Percentiles rank a stretch among this genome's conserved stretches.
Evolutionary conservation across 2,888 invertebrate genomes (phyloP).

Genomic region (Tetranychus piercei): DNA sequence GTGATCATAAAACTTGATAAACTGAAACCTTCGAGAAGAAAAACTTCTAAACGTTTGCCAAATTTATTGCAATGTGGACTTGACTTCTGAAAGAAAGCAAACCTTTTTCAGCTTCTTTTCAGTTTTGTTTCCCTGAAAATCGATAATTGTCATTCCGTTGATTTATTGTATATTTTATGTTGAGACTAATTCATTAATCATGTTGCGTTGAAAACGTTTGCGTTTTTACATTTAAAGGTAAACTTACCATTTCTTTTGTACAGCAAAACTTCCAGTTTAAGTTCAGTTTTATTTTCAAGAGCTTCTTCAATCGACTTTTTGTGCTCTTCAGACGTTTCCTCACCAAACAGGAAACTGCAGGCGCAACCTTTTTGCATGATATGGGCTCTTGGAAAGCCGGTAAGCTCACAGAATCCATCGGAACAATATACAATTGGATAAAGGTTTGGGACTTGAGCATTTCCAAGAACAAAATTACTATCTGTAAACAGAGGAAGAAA

Average conservation of each 20-base stretch:
- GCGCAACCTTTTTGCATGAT: slow-evolving; percentile 93
- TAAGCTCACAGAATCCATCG: slow-evolving; percentile 87
- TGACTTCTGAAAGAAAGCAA: no score
- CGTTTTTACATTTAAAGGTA: no score
- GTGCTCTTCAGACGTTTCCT: slow-evolving; percentile 71
- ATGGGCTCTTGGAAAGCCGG: slow-evolving; percentile 79
- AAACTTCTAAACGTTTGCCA: no score
- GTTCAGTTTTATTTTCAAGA: slow-evolving; percentile 69
- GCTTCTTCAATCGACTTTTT: slow-evolving; percentile 72
- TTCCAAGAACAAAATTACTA: slow-evolving; percentile 87
- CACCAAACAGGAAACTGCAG: slow-evolving; percentile 80
- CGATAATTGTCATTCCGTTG: no score
- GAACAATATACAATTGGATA: slow-evolving; percentile 91
- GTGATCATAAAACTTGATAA: no score
- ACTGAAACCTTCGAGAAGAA: no score
- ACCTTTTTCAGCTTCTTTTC: no score
- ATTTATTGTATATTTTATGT: no score
- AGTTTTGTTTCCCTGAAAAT: no score
- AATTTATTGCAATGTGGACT: no score
- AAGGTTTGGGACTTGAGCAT: slow-evolving; percentile 66
- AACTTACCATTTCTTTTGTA: slow-evolving; percentile 74
- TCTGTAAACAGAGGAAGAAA: slow-evolving; percentile 42
- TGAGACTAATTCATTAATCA: no score
- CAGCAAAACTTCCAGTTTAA: slow-evolving; percentile 80
- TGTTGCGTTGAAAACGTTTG: no score